Conservation (phyloP, 2,797 vertebrate species). For the Loris lydekkerianus region DNA sequence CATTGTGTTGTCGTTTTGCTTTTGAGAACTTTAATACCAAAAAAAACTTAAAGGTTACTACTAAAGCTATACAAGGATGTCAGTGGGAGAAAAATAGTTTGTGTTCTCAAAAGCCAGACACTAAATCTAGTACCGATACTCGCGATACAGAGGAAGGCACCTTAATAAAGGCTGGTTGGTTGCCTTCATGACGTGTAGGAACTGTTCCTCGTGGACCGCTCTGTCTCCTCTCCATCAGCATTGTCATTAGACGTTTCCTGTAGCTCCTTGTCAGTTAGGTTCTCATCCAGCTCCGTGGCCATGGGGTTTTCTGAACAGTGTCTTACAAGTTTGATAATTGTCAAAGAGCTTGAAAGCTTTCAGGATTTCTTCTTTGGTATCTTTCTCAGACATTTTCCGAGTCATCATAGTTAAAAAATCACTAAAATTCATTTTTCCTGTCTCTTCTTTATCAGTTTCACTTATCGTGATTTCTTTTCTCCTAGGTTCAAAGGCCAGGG, state of each 20-base stretch:
- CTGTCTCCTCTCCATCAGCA: constrained; percentile 97
- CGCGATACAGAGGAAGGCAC: not conserved
- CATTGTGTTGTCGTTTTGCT: not conserved
- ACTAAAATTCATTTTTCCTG: constrained; percentile 94
- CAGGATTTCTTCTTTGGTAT: constrained; percentile 97
- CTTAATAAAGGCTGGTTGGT: constrained; percentile 94
- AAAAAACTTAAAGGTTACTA: constrained; percentile 15
- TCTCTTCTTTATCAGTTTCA: constrained; percentile 96
- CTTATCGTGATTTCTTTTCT: constrained; percentile 97
- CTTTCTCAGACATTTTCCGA: constrained; percentile 98
- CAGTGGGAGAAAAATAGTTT: not conserved
- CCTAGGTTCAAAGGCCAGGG: constrained; percentile 97
- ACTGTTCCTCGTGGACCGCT: constrained; percentile 96
- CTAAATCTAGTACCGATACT: not conserved
- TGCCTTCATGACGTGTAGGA: constrained; percentile 97
- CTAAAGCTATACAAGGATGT: not conserved
- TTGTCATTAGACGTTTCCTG: constrained; percentile 97
- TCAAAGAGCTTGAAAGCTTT: constrained; percentile 98
- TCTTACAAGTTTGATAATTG: constrained; percentile 97
- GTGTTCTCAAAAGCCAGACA: constrained; percentile 28
- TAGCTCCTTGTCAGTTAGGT: constrained; percentile 95
- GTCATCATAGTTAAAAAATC: constrained; percentile 95
- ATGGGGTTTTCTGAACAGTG: constrained; percentile 96
- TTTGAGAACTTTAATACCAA: constrained; percentile 39
- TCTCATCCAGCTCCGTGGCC: constrained; percentile 96